Conservation (phyloP, 2,888 invertebrate genomes). For the Iselma pallidipennis region DNA sequence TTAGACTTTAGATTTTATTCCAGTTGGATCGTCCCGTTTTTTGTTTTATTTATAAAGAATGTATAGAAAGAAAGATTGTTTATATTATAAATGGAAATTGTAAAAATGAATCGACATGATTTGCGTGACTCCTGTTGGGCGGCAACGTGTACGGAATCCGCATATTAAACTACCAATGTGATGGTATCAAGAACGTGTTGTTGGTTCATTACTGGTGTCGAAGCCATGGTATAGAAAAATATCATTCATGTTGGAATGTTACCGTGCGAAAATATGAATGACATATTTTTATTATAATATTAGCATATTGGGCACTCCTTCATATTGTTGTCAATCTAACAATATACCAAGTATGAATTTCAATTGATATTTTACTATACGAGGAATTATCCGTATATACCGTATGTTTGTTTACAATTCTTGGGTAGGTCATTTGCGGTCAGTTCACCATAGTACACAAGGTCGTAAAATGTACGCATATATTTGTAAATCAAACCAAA, state of each 20-base stretch:
- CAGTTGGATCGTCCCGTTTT: no score
- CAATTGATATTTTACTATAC: conserved; percentile 26
- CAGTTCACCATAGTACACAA: not conserved
- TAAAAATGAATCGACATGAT: conserved; percentile 26
- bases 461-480: not conserved
- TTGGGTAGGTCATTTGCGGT: conserved; percentile 21
- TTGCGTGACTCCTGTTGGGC: conserved; percentile 23
- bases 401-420: conserved; percentile 22
- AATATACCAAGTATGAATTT: conserved; percentile 17
- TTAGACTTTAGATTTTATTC: not conserved
- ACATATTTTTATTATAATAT: conserved; percentile 33
- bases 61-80: conserved; percentile 6
- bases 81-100: conserved; percentile 19
- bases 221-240: conserved; percentile 26
- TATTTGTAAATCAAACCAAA: not conserved
- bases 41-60: not conserved
- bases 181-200: conserved; percentile 12
- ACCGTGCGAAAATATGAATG: conserved; percentile 39
- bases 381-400: conserved; percentile 24
- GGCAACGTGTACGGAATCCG: conserved; percentile 18
- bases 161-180: conserved; percentile 13
- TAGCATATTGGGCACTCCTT: conserved; percentile 31
- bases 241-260: conserved; percentile 29
- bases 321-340: conserved; percentile 31
- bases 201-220: conserved; percentile 14